phyloP scores from a whole-genome alignment of 2,888 invertebrate genomes.

The Eilema sororculum region DNA sequence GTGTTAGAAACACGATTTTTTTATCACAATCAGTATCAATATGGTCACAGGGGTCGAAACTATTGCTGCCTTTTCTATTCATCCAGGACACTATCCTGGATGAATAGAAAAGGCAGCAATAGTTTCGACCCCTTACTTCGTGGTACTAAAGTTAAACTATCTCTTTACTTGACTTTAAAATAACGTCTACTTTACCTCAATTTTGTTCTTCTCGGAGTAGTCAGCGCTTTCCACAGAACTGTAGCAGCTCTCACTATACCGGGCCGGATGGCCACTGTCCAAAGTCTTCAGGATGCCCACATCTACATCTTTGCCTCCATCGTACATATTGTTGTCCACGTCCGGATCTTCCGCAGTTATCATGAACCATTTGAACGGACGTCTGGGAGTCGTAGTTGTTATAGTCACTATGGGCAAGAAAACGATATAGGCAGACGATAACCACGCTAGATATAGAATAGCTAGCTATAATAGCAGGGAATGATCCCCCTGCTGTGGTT shows the following conservation, averaged over 20 bases:
- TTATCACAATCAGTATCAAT: too few species aligned
- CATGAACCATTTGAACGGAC: conserved; percentile 79
- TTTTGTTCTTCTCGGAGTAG: conserved; percentile 67
- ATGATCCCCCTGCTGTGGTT: too few species aligned
- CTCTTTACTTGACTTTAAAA: neutral
- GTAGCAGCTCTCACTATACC: conserved; percentile 75
- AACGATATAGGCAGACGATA: neutral
- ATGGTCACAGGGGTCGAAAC: too few species aligned
- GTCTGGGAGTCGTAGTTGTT: conserved; percentile 43
- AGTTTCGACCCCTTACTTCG: too few species aligned
- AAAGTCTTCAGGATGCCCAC: conserved; percentile 77
- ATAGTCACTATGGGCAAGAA: conserved; percentile 62
- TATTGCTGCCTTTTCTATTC: too few species aligned
- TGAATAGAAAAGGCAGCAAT: too few species aligned
- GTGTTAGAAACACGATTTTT: too few species aligned
- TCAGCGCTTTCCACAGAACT: conserved; percentile 79
- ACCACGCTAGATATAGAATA: neutral
- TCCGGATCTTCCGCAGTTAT: conserved; percentile 80
- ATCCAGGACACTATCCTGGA: too few species aligned
- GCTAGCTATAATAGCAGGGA: too few species aligned
- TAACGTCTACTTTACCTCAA: conserved; percentile 62
- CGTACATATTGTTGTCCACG: conserved; percentile 63
- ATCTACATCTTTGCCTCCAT: conserved; percentile 57
- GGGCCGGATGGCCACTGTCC: conserved; percentile 63
- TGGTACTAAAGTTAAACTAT: too few species aligned